These are phyloP conservation scores for Hemicrepidius hirtus DNA, from an alignment of 2,888 invertebrate species.

Conservation along the genomic window DNA sequence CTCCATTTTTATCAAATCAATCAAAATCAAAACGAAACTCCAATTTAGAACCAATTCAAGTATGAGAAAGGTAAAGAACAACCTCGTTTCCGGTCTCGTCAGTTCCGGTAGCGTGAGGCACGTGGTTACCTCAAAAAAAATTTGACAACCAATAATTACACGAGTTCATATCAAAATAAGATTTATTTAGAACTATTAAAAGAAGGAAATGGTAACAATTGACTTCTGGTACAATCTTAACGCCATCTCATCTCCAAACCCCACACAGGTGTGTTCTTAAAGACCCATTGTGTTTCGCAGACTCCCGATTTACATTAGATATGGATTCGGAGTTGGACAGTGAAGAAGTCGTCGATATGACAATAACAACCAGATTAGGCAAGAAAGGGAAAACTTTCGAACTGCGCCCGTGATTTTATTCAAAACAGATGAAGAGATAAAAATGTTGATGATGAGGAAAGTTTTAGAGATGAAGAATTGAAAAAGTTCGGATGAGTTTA, in stretches of 20 bases:
- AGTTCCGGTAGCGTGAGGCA: conserved; percentile 52
- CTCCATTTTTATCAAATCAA: no score
- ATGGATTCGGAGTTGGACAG: neutral
- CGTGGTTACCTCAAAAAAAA: conserved; percentile 39
- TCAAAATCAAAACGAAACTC: neutral
- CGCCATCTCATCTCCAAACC: conserved; percentile 43
- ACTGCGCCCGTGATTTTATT: conserved; percentile 9
- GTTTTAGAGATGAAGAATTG: neutral
- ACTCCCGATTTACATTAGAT: conserved; percentile 24
- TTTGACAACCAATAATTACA: conserved; percentile 42
- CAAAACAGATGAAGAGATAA: neutral
- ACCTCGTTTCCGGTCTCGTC: conserved; percentile 75
- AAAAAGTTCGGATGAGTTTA: neutral
- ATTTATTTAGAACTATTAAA: conserved; percentile 41
- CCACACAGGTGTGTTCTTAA: conserved; percentile 50
- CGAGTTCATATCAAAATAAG: neutral
- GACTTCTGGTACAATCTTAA: conserved; percentile 37
- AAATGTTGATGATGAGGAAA: neutral
- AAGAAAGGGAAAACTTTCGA: neutral
- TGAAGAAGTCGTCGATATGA: no score
- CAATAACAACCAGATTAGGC: no score
- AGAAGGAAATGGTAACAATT: conserved; percentile 34
- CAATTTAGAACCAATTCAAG: neutral
- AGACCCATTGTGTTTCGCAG: conserved; percentile 46
- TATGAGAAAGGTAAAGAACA: conserved; percentile 66